phyloP scores from a whole-genome alignment of 2,888 invertebrate species.

The Drosophila meridiana region DNA sequence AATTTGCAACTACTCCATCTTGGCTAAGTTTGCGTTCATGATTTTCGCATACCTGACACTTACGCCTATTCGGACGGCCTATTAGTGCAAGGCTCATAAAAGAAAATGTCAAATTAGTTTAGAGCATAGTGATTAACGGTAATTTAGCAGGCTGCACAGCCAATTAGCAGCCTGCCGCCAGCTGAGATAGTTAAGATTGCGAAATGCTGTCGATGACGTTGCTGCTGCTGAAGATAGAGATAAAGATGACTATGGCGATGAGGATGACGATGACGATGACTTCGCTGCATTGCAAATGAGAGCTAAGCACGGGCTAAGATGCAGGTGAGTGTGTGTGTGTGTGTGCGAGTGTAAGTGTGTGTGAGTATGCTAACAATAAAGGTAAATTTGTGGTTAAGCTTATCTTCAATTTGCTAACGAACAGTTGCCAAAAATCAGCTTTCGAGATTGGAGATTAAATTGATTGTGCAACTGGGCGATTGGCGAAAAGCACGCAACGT shows the following conservation, averaged over 20 bases:
- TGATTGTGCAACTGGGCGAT: slow-evolving; percentile 61
- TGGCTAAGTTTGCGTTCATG: background rate
- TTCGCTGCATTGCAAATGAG: slow-evolving; percentile 42
- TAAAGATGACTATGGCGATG: slow-evolving; percentile 13
- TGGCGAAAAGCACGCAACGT: slow-evolving; percentile 64
- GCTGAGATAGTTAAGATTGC: slow-evolving; percentile 28
- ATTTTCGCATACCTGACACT: slow-evolving; percentile 19
- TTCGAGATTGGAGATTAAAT: slow-evolving; percentile 55
- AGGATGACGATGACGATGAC: slow-evolving; percentile 14
- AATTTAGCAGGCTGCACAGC: slow-evolving; percentile 20
- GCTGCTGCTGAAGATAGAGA: slow-evolving; percentile 14
- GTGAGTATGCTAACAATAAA: slow-evolving; percentile 47
- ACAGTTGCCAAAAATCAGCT: slow-evolving; percentile 48
- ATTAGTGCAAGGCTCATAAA: slow-evolving; percentile 19
- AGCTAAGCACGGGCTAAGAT: slow-evolving; percentile 38
- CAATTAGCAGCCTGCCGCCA: slow-evolving; percentile 44
- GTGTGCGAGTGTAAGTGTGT: slow-evolving; percentile 11
- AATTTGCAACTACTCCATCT: background rate
- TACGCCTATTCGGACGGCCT: slow-evolving; percentile 5
- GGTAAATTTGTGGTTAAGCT: slow-evolving; percentile 51
- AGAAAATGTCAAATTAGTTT: slow-evolving; percentile 26
- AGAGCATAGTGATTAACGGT: slow-evolving; percentile 37
- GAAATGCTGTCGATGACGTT: slow-evolving; percentile 38
- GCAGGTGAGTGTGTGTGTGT: slow-evolving; percentile 29
- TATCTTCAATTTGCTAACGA: slow-evolving; percentile 63